Conservation (phyloP, 2,888 invertebrate species). For the Cephus sareptanus region DNA sequence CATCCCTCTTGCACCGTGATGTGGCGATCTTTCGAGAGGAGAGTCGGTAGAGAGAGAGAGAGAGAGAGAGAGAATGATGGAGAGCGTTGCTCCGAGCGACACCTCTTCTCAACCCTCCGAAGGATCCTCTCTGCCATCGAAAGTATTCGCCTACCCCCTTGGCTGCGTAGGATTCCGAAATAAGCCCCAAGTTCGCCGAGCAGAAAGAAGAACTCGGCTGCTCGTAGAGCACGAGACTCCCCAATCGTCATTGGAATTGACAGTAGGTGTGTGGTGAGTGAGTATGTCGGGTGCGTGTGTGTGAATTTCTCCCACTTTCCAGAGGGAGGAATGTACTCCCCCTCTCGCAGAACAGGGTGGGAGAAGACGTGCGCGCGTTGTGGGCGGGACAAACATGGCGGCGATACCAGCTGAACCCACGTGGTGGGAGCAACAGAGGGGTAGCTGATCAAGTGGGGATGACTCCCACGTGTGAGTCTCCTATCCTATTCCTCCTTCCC, state of each 20-base stretch:
- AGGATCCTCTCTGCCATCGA: conserved; percentile 24
- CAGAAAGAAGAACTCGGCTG: too few relatives aligned
- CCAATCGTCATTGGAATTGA: conserved; percentile 38
- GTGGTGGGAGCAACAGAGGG: conserved; percentile 53
- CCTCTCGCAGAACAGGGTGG: conserved; percentile 31
- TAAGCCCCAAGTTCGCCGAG: conserved; percentile 35
- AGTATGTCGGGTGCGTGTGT: conserved; percentile 9
- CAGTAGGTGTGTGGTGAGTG: conserved; percentile 27
- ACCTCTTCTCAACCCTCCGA: conserved; percentile 37
- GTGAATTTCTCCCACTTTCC: conserved; percentile 20
- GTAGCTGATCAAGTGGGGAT: conserved; percentile 42
- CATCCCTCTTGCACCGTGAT: conserved; percentile 35
- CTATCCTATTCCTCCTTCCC: conserved; percentile 3
- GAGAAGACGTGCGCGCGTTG: conserved; percentile 48
- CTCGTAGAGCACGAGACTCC: conserved; percentile 4
- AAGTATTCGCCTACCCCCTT: conserved; percentile 18
- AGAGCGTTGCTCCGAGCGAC: conserved; percentile 48
- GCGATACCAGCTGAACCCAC: conserved; percentile 47
- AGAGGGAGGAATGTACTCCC: too few relatives aligned
- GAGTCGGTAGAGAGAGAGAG: too few relatives aligned
- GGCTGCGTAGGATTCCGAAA: conserved; percentile 58
- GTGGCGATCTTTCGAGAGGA: too few relatives aligned
- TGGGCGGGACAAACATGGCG: conserved; percentile 64
- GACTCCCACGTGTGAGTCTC: conserved; percentile 27
- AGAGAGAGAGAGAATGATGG: too few relatives aligned